A percentile compares a stretch with the other conserved stretches of the same genome.
Evolutionary conservation across 2,888 invertebrate genomes (phyloP).

Genomic region (Erebia aethiops): DNA sequence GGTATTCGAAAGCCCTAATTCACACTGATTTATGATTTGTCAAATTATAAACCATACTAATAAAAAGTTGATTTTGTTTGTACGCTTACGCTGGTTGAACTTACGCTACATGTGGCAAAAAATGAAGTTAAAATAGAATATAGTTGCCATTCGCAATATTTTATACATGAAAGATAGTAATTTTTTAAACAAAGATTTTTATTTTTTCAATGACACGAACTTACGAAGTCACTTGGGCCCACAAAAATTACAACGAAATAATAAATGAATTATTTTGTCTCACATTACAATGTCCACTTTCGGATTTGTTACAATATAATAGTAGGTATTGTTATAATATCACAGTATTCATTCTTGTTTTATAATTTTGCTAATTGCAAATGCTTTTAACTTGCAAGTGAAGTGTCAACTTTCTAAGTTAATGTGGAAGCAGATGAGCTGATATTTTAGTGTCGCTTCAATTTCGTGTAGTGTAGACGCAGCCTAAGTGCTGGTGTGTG

Average conservation of each 20-base stretch:
- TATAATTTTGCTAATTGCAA: no score
- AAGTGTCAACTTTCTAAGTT: neutral
- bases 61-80: neutral
- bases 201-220: neutral
- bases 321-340: neutral
- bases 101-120: neutral
- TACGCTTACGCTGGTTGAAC: no score
- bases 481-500: neutral
- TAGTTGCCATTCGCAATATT: neutral
- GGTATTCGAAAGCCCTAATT: no score
- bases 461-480: neutral
- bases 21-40: neutral
- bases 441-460: neutral
- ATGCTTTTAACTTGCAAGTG: no score
- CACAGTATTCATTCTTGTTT: no score
- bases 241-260: constrained; percentile 7
- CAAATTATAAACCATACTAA: neutral
- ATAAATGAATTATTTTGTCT: neutral
- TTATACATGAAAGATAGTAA: neutral
- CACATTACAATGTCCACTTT: neutral
- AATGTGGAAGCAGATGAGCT: neutral
- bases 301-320: neutral
- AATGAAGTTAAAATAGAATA: neutral
- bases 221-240: neutral
- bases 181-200: neutral